phyloP scores from a whole-genome alignment of 2,113 vertebrate genomes.

The Sander lucioperca region DNA sequence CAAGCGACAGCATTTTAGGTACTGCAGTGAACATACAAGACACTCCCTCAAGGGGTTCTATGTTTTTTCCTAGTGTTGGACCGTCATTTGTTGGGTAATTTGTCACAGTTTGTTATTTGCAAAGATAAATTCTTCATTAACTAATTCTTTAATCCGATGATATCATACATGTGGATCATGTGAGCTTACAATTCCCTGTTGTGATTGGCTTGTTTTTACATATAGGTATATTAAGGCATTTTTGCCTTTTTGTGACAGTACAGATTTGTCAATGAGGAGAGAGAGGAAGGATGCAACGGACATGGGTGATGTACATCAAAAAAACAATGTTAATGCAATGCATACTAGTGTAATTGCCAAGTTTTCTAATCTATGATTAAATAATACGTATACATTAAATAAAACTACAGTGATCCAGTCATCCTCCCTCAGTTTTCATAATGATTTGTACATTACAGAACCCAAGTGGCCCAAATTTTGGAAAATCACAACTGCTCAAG shows the following conservation, averaged over 20 bases:
- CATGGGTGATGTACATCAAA: not conserved
- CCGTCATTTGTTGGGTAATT: not conserved
- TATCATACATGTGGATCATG: not conserved
- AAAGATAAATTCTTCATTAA: not conserved
- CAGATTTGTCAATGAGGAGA: not conserved
- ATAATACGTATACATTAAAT: constrained; percentile 1
- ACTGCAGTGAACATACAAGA: constrained; percentile 15
- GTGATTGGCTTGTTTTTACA: not conserved
- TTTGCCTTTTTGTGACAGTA: not conserved
- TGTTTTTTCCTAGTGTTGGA: not conserved
- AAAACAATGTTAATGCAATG: not conserved
- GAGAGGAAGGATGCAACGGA: not conserved
- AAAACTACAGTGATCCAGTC: constrained; percentile 15
- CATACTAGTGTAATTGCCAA: not conserved
- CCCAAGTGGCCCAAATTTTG: constrained; percentile 17
- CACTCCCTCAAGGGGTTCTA: not conserved
- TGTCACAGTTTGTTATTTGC: not conserved
- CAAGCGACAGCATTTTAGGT: constrained; percentile 90
- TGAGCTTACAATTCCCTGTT: not conserved
- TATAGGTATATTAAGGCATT: not conserved
- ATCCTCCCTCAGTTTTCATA: not conserved
- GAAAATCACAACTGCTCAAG: constrained; percentile 31
- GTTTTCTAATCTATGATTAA: not conserved
- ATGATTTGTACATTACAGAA: not conserved
- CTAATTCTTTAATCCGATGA: not conserved